Base-by-base conservation (phyloP, 2,888 invertebrate species). In the Acanthosepion lycidas region DNA sequence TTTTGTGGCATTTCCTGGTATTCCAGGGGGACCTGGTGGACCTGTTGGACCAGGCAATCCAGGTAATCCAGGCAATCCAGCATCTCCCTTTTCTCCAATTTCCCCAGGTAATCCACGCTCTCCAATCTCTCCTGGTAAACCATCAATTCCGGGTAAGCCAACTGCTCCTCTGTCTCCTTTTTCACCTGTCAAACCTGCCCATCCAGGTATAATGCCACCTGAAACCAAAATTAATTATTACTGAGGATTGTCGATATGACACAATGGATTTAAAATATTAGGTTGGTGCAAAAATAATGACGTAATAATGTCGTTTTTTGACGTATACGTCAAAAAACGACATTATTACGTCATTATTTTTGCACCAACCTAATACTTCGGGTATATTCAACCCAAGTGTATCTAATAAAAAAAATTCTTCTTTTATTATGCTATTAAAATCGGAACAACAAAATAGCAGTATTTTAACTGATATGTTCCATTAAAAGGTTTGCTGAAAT, bases 21-120 rank as follows among this genome's bases (percentile, higher is more conserved):
- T 94, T 42, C 95, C 95, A 78, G 95, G 91, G 78, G 94, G 94
- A 53, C 95, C 95, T 91, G 96, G 95, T 2, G 94, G 42, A 92
- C 96, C 96, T 91, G 95, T 95, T 33, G 95, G 95, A 15, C 96
- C 96, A 49, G 94, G 95, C 92, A 95, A 94, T 94, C 96, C 96
- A 28, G 95, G 95, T 42, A 93, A 55, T 91, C 96, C 96, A 15
- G 78, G 64, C 18, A 93, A 55, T 91, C 96, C 96, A 15, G 59
- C 55, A 18, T 95, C 95, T 6, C 96, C 96, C 26, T 94, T 94
- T 6, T 55, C 91, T 42, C 96, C 95, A 59, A 42, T 94, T 64
- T 49, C 28, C 6, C 94, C 94, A 18, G 33, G 53, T 59, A 91
- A 93, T 78, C 95, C 95, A 23, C 49, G 53, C 91, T 91, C 92